These are phyloP conservation scores for Pangasianodon gigas DNA, from an alignment of 2,113 vertebrate species.

Conservation along the genomic window DNA sequence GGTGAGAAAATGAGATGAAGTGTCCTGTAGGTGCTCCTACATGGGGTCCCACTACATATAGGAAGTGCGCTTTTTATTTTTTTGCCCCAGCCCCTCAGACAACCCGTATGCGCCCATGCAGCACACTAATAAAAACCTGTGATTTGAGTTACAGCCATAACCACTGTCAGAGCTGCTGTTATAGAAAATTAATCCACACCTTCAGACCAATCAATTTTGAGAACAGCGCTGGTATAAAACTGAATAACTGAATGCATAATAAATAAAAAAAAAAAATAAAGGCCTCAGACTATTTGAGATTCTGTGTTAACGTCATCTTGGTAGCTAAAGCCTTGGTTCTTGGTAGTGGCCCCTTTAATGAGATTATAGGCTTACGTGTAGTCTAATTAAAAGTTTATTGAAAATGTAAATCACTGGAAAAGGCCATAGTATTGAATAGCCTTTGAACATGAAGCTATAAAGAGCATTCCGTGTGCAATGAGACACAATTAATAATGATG, in stretches of 20 bases:
- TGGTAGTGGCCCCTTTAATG: neutral
- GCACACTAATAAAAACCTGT: no score
- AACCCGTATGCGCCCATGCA: no score
- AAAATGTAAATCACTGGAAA: conserved; percentile 1
- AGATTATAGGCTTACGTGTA: neutral
- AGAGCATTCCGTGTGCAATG: neutral
- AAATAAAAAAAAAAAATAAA: neutral
- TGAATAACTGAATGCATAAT: neutral
- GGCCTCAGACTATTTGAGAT: neutral
- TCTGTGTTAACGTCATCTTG: neutral
- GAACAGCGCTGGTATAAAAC: neutral
- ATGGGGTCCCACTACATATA: no score
- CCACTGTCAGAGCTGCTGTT: no score
- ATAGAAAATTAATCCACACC: no score
- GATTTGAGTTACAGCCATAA: no score
- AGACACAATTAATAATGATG: neutral
- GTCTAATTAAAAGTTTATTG: conserved; percentile 11
- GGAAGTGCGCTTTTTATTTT: no score
- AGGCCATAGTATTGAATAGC: neutral
- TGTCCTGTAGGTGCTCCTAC: no score
- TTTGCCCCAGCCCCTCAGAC: no score
- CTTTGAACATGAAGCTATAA: neutral
- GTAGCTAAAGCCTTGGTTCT: neutral
- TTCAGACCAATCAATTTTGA: no score
- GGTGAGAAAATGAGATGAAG: no score